These are phyloP conservation scores for Poeciliopsis paucimaculata DNA, from an alignment of 2,797 vertebrate species.

Conservation along the genomic window DNA sequence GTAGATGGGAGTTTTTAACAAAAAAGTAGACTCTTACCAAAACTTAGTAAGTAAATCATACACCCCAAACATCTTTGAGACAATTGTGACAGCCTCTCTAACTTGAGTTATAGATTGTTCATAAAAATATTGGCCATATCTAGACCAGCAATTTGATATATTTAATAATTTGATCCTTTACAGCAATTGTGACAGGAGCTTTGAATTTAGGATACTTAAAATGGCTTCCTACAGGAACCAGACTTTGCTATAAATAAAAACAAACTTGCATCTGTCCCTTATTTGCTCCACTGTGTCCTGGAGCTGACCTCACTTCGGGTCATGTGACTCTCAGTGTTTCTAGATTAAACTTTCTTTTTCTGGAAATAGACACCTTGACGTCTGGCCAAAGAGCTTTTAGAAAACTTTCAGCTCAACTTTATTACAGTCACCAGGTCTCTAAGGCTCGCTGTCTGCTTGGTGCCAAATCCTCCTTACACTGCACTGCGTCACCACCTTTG, in stretches of 20 bases:
- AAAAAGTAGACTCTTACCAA: neutral
- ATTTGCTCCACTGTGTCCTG: neutral
- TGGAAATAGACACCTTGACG: conserved; percentile 14
- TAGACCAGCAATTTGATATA: neutral
- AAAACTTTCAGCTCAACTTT: conserved; percentile 20
- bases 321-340: conserved; percentile 6
- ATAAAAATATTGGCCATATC: neutral
- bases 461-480: conserved; percentile 65
- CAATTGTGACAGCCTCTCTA: neutral
- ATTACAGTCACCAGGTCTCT: conserved; percentile 43
- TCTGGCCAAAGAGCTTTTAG: conserved; percentile 25
- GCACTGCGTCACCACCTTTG: conserved; percentile 26
- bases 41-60: neutral
- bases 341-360: conserved; percentile 37
- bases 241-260: neutral
- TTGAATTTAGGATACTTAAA: neutral
- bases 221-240: neutral
- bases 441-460: conserved; percentile 30
- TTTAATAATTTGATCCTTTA: neutral
- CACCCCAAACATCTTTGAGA: neutral
- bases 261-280: neutral
- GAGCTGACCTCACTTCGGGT: neutral
- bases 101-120: neutral
- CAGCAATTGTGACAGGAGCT: neutral
- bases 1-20: neutral